A percentile compares a stretch with the other conserved stretches of the same genome.
phyloP scores from a whole-genome alignment of 2,113 vertebrate species.

The Nyctibius bracteatus region DNA sequence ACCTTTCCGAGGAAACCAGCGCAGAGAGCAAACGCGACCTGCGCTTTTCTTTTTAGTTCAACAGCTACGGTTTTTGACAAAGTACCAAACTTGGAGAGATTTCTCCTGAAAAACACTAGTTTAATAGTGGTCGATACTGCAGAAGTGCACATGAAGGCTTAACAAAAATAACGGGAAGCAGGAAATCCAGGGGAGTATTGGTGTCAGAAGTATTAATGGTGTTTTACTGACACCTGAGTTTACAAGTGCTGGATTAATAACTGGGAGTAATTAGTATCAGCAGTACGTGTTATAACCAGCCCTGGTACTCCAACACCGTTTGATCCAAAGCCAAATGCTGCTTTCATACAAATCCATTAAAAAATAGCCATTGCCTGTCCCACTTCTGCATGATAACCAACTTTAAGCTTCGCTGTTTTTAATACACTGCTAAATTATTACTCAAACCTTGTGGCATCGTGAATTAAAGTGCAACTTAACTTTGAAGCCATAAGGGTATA shows the following conservation, averaged over 20 bases:
- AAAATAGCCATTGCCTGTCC: neutral
- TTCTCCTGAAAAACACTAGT: conserved; percentile 37
- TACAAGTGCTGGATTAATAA: neutral
- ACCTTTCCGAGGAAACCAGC: conserved; percentile 42
- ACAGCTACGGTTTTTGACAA: neutral
- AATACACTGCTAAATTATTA: conserved; percentile 9
- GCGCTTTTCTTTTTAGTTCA: conserved; percentile 32
- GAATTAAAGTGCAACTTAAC: conserved; percentile 60
- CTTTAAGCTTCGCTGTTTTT: conserved; percentile 20
- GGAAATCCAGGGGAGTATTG: neutral
- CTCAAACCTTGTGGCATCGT: neutral
- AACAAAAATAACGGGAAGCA: neutral
- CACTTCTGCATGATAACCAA: conserved; percentile 2
- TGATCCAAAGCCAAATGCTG: conserved; percentile 44
- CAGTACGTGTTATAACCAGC: neutral
- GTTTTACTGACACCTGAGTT: neutral
- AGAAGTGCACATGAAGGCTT: neutral
- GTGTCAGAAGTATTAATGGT: neutral
- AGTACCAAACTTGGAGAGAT: conserved; percentile 24
- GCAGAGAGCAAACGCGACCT: conserved; percentile 38
- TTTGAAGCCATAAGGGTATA: conserved; percentile 70
- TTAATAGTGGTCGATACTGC: conserved; percentile 25
- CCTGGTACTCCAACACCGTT: neutral
- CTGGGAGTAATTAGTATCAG: neutral
- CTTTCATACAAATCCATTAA: neutral